A percentile compares a stretch with the other conserved stretches of the same genome.
phyloP scores from a whole-genome alignment of 2,888 invertebrate genomes.

The Dromius quadrimaculatus region DNA sequence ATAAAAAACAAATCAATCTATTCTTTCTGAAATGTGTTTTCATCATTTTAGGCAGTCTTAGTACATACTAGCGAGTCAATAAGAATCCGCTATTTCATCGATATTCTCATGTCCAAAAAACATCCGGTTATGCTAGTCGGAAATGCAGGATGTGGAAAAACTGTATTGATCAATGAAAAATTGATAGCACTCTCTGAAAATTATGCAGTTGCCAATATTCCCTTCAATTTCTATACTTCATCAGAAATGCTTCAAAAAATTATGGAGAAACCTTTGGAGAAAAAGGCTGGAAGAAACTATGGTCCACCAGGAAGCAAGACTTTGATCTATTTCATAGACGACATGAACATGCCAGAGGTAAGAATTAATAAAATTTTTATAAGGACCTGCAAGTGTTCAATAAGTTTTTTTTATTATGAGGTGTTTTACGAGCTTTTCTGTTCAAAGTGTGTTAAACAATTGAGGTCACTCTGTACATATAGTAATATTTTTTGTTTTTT shows the following conservation, averaged over 20 bases:
- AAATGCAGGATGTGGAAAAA: slow-evolving; percentile 94
- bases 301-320: slow-evolving; percentile 96
- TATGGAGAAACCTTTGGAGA: slow-evolving; percentile 93
- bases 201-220: slow-evolving; percentile 90
- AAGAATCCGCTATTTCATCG: slow-evolving; percentile 88
- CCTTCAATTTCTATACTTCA: slow-evolving; percentile 96
- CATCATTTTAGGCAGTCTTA: slow-evolving; percentile 88
- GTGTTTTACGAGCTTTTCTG: no score
- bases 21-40: slow-evolving; percentile 57
- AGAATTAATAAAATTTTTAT: neutral
- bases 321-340: slow-evolving; percentile 94
- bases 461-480: neutral
- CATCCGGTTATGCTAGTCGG: slow-evolving; percentile 97
- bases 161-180: slow-evolving; percentile 82
- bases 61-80: slow-evolving; percentile 96
- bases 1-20: no score
- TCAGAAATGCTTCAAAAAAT: slow-evolving; percentile 95
- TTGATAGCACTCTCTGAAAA: slow-evolving; percentile 82
- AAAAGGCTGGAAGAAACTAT: slow-evolving; percentile 95
- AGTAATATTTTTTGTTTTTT: slow-evolving; percentile 21
- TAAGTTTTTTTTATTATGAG: no score
- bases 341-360: slow-evolving; percentile 96
- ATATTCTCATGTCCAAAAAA: slow-evolving; percentile 87
- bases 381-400: neutral
- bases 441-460: no score